These are phyloP conservation scores for Origma solitaria DNA, from an alignment of 2,113 vertebrate species.

Conservation along the genomic window DNA sequence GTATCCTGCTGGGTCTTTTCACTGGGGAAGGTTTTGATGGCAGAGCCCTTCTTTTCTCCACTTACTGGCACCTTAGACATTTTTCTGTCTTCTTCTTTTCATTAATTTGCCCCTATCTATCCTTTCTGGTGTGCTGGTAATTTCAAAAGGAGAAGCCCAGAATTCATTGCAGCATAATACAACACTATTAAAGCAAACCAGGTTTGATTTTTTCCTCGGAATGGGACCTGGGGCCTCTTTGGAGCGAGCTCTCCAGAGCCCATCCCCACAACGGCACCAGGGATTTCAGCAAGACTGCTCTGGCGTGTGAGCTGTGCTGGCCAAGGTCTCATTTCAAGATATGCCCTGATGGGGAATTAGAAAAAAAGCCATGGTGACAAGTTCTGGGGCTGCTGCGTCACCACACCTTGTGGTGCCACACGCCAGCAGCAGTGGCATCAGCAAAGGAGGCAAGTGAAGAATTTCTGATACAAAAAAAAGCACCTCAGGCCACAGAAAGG, in stretches of 20 bases:
- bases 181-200: neutral
- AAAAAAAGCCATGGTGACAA: neutral
- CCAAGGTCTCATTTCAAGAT: neutral
- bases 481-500: neutral
- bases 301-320: neutral
- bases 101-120: constrained; percentile 16
- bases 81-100: constrained; percentile 8
- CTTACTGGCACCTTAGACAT: neutral
- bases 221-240: neutral
- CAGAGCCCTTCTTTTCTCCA: constrained; percentile 28
- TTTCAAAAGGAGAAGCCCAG: neutral
- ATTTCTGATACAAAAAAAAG: neutral
- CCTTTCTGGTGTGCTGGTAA: neutral
- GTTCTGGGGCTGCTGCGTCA: neutral
- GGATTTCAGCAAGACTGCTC: neutral
- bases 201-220: neutral
- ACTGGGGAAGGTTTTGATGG: constrained; percentile 45
- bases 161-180: neutral
- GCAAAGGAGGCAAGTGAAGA: neutral
- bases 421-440: neutral
- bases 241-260: neutral
- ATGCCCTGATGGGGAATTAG: neutral
- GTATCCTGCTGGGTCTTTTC: constrained; percentile 50
- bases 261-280: neutral
- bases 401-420: neutral